phyloP scores from a whole-genome alignment of 2,797 vertebrate genomes.

The Pelobates cultripes region DNA sequence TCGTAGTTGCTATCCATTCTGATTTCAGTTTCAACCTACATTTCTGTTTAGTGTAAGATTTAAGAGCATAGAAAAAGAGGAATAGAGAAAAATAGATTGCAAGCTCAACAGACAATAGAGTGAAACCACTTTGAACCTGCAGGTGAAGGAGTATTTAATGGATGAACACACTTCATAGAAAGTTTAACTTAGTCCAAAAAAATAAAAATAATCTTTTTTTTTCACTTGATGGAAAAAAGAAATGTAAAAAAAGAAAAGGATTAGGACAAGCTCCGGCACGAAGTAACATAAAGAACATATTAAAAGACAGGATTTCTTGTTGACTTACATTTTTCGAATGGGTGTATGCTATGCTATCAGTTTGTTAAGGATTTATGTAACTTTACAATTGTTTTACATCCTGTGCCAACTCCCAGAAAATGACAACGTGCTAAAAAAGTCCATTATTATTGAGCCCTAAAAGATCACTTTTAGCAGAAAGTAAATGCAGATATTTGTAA shows the following conservation, averaged over 20 bases:
- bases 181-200: conserved; percentile 57
- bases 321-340: conserved; percentile 74
- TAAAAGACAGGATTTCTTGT: conserved; percentile 68
- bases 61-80: too few relatives aligned
- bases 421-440: conserved; percentile 55
- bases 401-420: conserved; percentile 57
- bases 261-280: conserved; percentile 69
- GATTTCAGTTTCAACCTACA: too few relatives aligned
- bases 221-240: conserved; percentile 61
- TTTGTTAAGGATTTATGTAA: conserved; percentile 66
- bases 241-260: conserved; percentile 64
- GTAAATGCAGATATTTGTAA: conserved; percentile 1
- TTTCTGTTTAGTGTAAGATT: too few relatives aligned
- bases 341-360: conserved; percentile 66
- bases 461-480: conserved; percentile 4
- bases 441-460: conserved; percentile 23
- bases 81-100: background rate
- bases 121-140: background rate
- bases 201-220: conserved; percentile 20
- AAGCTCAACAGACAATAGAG: background rate
- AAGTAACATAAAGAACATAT: conserved; percentile 55
- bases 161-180: conserved; percentile 53
- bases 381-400: conserved; percentile 60
- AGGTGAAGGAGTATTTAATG: background rate
- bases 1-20: too few relatives aligned